Percentiles rank a stretch among this genome's conserved stretches.
phyloP scores from a whole-genome alignment of 2,797 vertebrate genomes.

The Tokudaia tokunoshimensis region DNA sequence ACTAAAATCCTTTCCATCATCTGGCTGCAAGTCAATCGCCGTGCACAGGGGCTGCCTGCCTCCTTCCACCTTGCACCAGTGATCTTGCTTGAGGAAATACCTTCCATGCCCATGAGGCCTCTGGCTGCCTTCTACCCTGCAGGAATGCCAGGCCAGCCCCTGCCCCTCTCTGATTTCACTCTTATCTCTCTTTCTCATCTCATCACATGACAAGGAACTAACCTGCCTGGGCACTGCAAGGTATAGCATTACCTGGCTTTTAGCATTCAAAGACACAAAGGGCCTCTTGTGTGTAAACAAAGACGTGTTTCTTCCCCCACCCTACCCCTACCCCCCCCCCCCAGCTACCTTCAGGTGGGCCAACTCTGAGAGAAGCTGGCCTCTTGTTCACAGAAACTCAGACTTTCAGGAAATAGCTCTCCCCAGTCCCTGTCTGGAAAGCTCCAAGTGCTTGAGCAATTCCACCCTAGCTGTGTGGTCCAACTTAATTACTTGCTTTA shows the following conservation, averaged over 20 bases:
- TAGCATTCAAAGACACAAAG: neutral
- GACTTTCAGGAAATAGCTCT: neutral
- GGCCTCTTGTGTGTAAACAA: neutral
- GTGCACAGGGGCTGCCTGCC: neutral
- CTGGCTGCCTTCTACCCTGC: neutral
- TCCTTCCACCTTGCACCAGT: neutral
- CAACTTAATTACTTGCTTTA: neutral
- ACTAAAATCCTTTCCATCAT: neutral
- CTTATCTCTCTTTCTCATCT: neutral
- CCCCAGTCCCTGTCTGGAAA: neutral
- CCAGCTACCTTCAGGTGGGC: neutral
- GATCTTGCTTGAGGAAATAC: neutral
- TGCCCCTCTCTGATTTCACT: neutral
- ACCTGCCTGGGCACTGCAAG: neutral
- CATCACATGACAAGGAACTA: neutral
- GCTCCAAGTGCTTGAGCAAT: neutral
- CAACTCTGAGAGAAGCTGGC: neutral
- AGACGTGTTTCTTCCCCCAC: neutral
- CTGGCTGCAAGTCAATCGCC: neutral
- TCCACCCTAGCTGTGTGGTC: neutral
- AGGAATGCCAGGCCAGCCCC: neutral
- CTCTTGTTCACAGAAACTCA: conserved; percentile 20
- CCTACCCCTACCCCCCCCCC: neutral
- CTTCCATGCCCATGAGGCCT: neutral
- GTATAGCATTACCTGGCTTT: neutral